These are phyloP conservation scores for Cyprinella venusta DNA, from an alignment of 2,797 vertebrate genomes.

Conservation along the genomic window DNA sequence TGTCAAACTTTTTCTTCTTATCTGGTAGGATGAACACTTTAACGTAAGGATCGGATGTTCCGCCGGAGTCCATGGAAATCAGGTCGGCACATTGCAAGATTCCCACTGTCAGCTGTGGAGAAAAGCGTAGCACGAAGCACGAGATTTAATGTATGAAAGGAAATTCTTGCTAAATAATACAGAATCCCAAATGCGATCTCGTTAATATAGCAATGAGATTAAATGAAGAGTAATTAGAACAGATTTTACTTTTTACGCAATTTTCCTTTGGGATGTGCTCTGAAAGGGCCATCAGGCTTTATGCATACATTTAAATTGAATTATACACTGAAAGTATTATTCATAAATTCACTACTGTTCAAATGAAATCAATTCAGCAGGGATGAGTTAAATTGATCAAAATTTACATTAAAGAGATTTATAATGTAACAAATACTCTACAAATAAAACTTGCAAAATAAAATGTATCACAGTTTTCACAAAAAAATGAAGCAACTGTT, in stretches of 20 bases:
- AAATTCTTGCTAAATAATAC: not conserved
- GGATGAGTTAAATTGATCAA: not conserved
- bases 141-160: not conserved
- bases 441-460: no score
- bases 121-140: not conserved
- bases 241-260: not conserved
- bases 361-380: not conserved
- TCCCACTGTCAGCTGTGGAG: conserved; percentile 88
- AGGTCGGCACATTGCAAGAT: conserved; percentile 97
- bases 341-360: not conserved
- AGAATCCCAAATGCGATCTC: not conserved
- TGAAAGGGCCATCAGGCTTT: not conserved
- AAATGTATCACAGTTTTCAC: no score
- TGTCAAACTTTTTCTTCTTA: conserved; percentile 98
- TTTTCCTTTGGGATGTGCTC: not conserved
- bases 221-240: not conserved
- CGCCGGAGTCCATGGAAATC: conserved; percentile 95
- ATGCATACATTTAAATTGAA: not conserved
- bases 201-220: not conserved
- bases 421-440: not conserved
- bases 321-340: not conserved
- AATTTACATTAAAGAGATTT: not conserved
- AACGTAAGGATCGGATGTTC: conserved; percentile 96
- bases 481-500: not conserved
- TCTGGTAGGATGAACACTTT: conserved; percentile 92